A percentile compares a stretch with the other conserved stretches of the same genome.
Evolutionary conservation across 2,888 invertebrate genomes (phyloP).

Genomic region (Caenorhabditis sulstoni): DNA sequence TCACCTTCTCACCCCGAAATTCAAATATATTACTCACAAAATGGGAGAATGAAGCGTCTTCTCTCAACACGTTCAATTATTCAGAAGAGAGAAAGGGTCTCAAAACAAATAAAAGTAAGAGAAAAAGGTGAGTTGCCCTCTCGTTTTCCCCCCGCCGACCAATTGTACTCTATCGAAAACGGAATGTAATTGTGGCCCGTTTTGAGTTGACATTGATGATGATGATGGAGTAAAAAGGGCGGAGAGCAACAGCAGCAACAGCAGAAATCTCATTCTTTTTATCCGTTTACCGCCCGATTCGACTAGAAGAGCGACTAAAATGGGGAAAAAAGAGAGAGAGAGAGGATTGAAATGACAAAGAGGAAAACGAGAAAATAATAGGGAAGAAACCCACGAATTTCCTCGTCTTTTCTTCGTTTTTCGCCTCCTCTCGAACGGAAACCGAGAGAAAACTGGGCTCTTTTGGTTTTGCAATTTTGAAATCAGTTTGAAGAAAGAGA

Average conservation of each 20-base stretch:
- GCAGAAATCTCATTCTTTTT: constrained; percentile 20
- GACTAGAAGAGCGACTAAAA: neutral
- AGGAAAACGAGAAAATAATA: constrained; percentile 8
- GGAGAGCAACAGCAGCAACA: neutral
- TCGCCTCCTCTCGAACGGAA: too few relatives aligned
- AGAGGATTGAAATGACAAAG: constrained; percentile 1
- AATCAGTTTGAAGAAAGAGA: neutral
- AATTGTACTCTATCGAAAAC: too few relatives aligned
- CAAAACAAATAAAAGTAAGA: neutral
- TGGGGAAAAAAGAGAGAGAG: neutral
- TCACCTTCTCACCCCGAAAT: too few relatives aligned
- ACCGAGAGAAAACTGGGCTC: too few relatives aligned
- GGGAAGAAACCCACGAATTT: constrained; percentile 33
- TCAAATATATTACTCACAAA: too few relatives aligned
- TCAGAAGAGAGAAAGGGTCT: neutral
- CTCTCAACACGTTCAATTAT: neutral
- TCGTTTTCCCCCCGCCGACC: neutral
- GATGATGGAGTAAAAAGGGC: constrained; percentile 29
- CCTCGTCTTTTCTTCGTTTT: constrained; percentile 11
- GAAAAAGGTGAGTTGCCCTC: too few relatives aligned
- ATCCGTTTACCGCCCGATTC: neutral
- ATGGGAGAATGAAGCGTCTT: too few relatives aligned
- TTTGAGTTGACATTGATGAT: constrained; percentile 29
- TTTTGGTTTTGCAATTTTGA: neutral
- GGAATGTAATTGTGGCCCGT: too few relatives aligned